Base-by-base conservation (phyloP, 2,797 vertebrate species). In the Lepus townsendii region DNA sequence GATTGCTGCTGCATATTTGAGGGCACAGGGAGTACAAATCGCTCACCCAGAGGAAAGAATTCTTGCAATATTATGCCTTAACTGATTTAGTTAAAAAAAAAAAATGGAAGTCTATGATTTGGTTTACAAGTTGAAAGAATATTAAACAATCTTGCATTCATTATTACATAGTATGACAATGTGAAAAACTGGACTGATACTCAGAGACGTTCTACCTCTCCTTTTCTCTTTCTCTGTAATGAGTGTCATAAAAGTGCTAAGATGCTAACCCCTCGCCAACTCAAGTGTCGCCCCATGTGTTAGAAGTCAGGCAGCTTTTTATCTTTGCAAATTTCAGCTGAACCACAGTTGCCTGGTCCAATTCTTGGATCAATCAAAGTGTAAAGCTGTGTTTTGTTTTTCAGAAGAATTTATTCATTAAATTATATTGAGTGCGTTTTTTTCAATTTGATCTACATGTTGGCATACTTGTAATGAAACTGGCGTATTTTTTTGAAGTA, bases 311-410 rank as follows among this genome's bases (percentile, higher is more conserved):
- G 19, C 12, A 47, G 63, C 65, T 17, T 89, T 90, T 90, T 50
- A 87, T 80, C 62, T 72, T 80, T 95, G 66, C 87, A 73, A 90
- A 83, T 57, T 84, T 63, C 19, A 62, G 2, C 24, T 47, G 30
- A 63, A 90, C 14, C 30, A 54, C 89, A 84, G 20, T 66, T 91
- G 89, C 12, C 35, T 85, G 17, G 90, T 88, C 22, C 5, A 54
- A 11, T 66, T 82, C 91, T 50, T 60, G 11, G 60, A 83, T 80
- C 32, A 42, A 35, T 71, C 30, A 79, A 60, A 4, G 16, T 22
- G 6, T 71, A 62, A 89, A 73, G 66, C 14, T 32, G 7, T 52
- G 30, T 85, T 90, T 90, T 71, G 24, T 42, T 80, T 87, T 90
- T n/a, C 42, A 83, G 27, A 89, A 92, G 5, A 19, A 84, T 7